Conservation (phyloP, 2,888 invertebrate species). For the Drosophila antonietae region DNA sequence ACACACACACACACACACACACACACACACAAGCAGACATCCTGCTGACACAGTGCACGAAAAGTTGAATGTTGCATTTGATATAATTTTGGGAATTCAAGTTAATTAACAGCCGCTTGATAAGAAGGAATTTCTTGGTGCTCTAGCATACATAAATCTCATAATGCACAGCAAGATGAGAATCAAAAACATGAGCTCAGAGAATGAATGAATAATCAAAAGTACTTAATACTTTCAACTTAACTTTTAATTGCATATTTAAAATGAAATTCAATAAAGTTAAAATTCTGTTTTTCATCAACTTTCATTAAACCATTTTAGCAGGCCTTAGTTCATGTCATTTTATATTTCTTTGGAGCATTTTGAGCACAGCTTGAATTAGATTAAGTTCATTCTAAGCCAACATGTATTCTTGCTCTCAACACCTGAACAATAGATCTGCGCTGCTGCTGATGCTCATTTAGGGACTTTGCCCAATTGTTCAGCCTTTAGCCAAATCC, state of each 20-base stretch:
- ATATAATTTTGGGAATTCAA: conserved; percentile 28
- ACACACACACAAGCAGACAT: conserved; percentile 5
- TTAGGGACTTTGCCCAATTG: background rate
- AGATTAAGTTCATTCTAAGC: background rate
- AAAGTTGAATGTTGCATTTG: conserved; percentile 24
- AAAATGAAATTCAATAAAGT: no score
- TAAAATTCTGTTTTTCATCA: no score
- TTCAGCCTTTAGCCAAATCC: background rate
- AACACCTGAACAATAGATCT: conserved; percentile 1
- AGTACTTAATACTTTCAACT: no score
- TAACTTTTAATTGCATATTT: no score
- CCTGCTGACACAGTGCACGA: conserved; percentile 4
- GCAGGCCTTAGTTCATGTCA: background rate
- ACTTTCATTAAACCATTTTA: no score
- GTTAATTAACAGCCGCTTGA: conserved; percentile 27
- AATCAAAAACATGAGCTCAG: background rate
- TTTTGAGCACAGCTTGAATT: background rate
- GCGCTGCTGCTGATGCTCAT: background rate
- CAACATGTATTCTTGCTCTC: background rate
- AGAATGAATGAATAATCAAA: background rate
- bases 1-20: conserved; percentile 13
- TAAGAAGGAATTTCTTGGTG: no score
- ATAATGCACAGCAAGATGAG: background rate
- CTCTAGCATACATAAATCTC: background rate
- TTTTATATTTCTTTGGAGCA: background rate